A percentile compares a stretch with the other conserved stretches of the same genome.
Evolutionary conservation across 2,888 invertebrate genomes (phyloP).

Genomic region (Brachyopa scutellaris): DNA sequence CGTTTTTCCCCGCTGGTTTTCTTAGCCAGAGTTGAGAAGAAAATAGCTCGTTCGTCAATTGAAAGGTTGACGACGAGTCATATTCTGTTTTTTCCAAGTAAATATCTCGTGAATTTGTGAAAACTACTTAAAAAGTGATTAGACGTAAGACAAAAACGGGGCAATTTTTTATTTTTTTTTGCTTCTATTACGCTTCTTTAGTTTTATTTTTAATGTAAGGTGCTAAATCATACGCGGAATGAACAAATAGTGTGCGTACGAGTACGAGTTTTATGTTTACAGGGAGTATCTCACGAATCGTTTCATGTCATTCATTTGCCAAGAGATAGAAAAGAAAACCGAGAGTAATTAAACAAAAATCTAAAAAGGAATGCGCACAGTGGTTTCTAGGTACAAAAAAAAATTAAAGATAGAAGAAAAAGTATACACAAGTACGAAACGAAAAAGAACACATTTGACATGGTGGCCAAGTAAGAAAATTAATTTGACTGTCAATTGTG

Average conservation of each 20-base stretch:
- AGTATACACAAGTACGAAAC: no score
- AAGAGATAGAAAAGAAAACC: constrained; percentile 31
- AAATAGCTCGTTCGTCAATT: no score
- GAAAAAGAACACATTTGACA: constrained; percentile 35
- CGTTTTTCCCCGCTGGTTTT: no score
- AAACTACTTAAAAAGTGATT: constrained; percentile 17
- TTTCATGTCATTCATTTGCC: constrained; percentile 42
- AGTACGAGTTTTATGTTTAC: neutral
- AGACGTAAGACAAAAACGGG: constrained; percentile 13
- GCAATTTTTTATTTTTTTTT: neutral
- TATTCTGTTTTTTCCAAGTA: constrained; percentile 1
- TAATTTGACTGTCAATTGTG: constrained; percentile 50
- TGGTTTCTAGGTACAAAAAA: neutral
- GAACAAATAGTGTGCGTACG: neutral
- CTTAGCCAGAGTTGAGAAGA: no score
- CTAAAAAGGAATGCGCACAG: constrained; percentile 7
- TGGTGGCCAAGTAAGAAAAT: constrained; percentile 42
- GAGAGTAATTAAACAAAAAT: constrained; percentile 18
- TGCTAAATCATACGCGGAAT: constrained; percentile 26
- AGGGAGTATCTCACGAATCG: constrained; percentile 44
- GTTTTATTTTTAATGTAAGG: constrained; percentile 23
- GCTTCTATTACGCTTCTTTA: neutral
- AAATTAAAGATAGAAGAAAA: constrained; percentile 4
- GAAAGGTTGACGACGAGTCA: no score
- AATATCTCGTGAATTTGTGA: neutral